These are phyloP conservation scores for Iselma pallidipennis DNA, from an alignment of 2,888 invertebrate genomes.

Conservation along the genomic window DNA sequence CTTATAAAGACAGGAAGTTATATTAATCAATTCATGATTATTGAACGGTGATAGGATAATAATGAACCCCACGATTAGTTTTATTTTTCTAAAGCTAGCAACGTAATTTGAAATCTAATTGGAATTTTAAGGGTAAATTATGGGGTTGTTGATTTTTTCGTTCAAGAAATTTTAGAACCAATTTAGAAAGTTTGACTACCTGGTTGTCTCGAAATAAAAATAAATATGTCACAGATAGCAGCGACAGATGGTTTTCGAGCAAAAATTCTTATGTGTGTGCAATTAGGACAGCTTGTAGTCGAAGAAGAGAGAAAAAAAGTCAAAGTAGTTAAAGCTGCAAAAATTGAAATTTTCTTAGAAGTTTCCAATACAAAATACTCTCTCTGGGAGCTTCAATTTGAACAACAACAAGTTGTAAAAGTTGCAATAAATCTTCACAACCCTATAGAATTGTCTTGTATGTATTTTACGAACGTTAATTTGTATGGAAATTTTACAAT, in stretches of 20 bases:
- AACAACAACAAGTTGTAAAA: too few relatives aligned
- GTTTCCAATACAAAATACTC: too few relatives aligned
- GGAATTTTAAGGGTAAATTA: background rate
- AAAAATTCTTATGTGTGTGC: too few relatives aligned
- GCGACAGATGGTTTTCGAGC: conserved; percentile 21
- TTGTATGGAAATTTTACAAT: too few relatives aligned
- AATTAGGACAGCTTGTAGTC: conserved; percentile 9
- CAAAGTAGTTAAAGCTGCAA: too few relatives aligned
- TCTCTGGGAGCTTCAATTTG: too few relatives aligned
- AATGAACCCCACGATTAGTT: background rate
- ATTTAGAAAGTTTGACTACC: background rate
- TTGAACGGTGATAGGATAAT: background rate
- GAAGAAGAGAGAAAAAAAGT: background rate
- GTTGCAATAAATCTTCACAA: too few relatives aligned
- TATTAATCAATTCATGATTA: background rate
- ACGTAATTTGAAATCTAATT: background rate
- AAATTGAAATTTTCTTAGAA: too few relatives aligned
- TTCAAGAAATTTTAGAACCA: background rate
- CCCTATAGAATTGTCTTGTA: too few relatives aligned
- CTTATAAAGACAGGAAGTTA: background rate
- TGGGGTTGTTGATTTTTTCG: too few relatives aligned
- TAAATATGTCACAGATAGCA: conserved; percentile 18
- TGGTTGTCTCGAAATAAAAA: conserved; percentile 13
- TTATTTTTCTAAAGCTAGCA: background rate
- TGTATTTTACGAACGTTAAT: too few relatives aligned